Evolutionary conservation across 2,888 invertebrate genomes (phyloP).

Genomic region (Melieria crassipennis): DNA sequence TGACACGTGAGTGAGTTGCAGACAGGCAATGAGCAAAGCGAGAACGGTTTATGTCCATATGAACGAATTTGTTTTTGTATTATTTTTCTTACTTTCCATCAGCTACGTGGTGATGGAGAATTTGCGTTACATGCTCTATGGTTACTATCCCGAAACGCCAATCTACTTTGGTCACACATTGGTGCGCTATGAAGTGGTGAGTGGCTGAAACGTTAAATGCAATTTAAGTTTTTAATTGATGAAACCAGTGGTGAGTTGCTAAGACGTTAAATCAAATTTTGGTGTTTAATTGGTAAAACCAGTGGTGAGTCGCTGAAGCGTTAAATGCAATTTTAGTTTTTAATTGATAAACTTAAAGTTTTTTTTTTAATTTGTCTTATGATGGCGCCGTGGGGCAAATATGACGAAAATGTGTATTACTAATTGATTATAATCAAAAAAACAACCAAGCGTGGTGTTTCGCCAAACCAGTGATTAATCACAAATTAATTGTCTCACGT

Average conservation of each 20-base stretch:
- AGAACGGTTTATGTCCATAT: too few species aligned
- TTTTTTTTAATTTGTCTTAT: not conserved
- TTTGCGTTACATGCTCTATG: constrained; percentile 84
- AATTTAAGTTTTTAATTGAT: too few species aligned
- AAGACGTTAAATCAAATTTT: not conserved
- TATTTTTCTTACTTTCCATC: constrained; percentile 49
- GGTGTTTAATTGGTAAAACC: too few species aligned
- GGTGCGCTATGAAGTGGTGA: constrained; percentile 54
- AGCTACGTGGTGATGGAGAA: constrained; percentile 97
- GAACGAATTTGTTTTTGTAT: not conserved
- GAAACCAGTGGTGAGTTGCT: too few species aligned
- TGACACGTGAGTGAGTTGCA: constrained; percentile 83
- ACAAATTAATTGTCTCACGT: too few species aligned
- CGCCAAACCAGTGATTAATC: too few species aligned
- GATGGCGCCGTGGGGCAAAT: too few species aligned
- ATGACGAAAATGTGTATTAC: too few species aligned
- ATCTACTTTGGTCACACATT: constrained; percentile 89
- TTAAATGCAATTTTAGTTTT: not conserved
- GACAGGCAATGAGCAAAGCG: not conserved
- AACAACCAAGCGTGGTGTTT: too few species aligned
- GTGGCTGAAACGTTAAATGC: constrained; percentile 29
- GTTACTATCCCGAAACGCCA: constrained; percentile 76
- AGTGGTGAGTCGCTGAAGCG: not conserved
- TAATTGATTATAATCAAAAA: too few species aligned
- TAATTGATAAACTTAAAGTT: not conserved